Evolutionary conservation across 2,888 invertebrate species (phyloP).

Genomic region (Chrysolina oricalcia): DNA sequence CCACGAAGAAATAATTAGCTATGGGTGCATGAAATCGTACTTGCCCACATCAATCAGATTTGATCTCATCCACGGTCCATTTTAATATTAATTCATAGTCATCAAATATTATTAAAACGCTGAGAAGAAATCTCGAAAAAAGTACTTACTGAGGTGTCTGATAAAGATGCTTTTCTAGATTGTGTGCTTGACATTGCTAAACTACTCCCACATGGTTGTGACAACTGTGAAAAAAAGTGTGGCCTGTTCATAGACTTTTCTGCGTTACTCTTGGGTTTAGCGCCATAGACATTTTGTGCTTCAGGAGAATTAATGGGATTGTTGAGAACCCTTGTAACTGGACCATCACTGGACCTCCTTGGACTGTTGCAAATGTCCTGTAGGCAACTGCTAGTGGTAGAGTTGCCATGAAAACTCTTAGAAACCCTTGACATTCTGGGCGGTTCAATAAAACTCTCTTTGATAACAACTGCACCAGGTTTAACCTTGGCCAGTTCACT

Average conservation of each 20-base stretch:
- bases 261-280: constrained; percentile 33
- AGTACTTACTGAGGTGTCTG: constrained; percentile 48
- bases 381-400: constrained; percentile 59
- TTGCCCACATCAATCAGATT: too few relatives aligned
- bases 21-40: too few relatives aligned
- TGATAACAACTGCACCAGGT: constrained; percentile 72
- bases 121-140: background rate
- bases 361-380: constrained; percentile 59
- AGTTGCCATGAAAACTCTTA: constrained; percentile 71
- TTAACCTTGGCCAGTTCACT: constrained; percentile 54
- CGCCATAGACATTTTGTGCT: constrained; percentile 25
- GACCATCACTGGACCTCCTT: constrained; percentile 67
- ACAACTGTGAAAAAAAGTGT: constrained; percentile 64
- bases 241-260: constrained; percentile 53
- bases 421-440: constrained; percentile 71
- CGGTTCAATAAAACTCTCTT: constrained; percentile 74
- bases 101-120: too few relatives aligned
- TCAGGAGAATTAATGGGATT: constrained; percentile 25
- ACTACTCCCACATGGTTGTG: constrained; percentile 62
- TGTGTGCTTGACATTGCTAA: constrained; percentile 34
- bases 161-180: constrained; percentile 62
- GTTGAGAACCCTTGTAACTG: constrained; percentile 38
- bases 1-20: too few relatives aligned
- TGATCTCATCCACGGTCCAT: too few relatives aligned
- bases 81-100: too few relatives aligned